Evolutionary conservation across 2,888 invertebrate genomes (phyloP).

Genomic region (Drosophila fungiperda): DNA sequence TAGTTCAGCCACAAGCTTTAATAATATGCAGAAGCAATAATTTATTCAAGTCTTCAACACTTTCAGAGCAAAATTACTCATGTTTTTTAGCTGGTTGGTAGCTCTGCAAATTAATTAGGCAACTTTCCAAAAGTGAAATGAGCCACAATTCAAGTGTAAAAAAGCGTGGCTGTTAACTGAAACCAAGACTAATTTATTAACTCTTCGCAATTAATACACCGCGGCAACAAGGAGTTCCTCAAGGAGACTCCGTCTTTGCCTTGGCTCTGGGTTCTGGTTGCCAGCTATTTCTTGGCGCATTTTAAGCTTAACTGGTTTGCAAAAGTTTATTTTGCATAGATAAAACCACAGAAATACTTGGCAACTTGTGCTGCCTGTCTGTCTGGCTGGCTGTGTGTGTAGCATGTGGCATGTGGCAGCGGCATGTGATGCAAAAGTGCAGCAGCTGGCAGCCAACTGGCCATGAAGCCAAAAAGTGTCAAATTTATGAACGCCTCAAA

Average conservation of each 20-base stretch:
- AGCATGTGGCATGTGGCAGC: constrained; percentile 30
- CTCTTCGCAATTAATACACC: constrained; percentile 8
- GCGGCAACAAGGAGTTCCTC: not conserved
- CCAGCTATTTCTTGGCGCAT: constrained; percentile 16
- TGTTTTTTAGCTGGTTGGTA: not conserved
- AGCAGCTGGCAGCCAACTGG: constrained; percentile 40
- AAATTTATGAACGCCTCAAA: constrained; percentile 80
- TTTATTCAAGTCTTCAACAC: constrained; percentile 3
- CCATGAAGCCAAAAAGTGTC: constrained; percentile 73
- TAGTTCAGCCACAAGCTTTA: not conserved
- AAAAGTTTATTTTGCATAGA: constrained; percentile 76
- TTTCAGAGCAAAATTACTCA: not conserved
- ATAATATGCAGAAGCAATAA: not conserved
- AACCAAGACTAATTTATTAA: constrained; percentile 17
- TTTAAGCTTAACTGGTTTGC: constrained; percentile 52
- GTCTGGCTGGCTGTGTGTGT: constrained; percentile 3
- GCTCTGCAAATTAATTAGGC: constrained; percentile 35
- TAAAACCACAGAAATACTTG: constrained; percentile 75
- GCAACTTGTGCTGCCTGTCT: constrained; percentile 48
- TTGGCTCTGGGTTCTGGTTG: not conserved
- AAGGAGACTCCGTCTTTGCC: not conserved
- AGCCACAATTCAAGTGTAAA: constrained; percentile 18
- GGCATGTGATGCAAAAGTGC: constrained; percentile 46
- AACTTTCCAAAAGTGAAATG: constrained; percentile 15
- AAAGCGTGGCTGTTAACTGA: constrained; percentile 1